phyloP scores from a whole-genome alignment of 2,113 vertebrate genomes.

The Callaeas wilsoni region DNA sequence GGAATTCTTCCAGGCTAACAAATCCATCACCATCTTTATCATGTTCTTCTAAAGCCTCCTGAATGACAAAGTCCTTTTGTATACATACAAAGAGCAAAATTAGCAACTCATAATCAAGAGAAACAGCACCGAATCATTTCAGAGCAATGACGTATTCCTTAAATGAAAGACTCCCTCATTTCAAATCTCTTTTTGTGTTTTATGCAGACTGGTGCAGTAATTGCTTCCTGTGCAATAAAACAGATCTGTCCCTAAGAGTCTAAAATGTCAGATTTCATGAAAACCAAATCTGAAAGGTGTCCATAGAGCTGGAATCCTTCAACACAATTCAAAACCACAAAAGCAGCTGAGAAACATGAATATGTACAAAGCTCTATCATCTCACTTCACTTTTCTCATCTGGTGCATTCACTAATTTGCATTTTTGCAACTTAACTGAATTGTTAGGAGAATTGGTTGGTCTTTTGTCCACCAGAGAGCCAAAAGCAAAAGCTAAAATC shows the following conservation, averaged over 20 bases:
- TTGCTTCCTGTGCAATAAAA: neutral
- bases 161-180: neutral
- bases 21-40: conserved; percentile 88
- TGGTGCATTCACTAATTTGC: neutral
- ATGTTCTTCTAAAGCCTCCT: conserved; percentile 92
- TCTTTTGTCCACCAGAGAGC: neutral
- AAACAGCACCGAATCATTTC: neutral
- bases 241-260: neutral
- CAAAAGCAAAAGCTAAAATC: neutral
- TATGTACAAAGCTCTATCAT: neutral
- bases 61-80: conserved; percentile 90
- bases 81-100: neutral
- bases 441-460: neutral
- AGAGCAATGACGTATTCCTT: neutral
- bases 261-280: neutral
- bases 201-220: neutral
- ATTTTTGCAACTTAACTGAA: neutral
- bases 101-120: neutral
- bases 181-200: neutral
- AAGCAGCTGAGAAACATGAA: neutral
- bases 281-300: neutral
- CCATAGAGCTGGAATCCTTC: neutral
- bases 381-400: neutral
- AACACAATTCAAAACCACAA: neutral
- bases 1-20: conserved; percentile 90